phyloP scores from a whole-genome alignment of 2,113 vertebrate genomes.

The Girardinichthys multiradiatus region DNA sequence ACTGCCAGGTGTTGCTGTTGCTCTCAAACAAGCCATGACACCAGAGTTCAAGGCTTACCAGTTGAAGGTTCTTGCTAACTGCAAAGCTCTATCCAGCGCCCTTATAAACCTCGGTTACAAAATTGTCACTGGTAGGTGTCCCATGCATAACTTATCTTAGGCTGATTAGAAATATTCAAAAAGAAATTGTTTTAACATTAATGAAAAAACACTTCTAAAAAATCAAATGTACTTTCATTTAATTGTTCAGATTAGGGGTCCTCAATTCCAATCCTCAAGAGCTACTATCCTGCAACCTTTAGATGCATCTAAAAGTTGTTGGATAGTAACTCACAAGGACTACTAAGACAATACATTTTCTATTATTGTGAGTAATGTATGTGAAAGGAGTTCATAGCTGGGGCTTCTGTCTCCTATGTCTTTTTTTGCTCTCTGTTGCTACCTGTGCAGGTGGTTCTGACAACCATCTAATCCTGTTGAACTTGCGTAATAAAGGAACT shows the following conservation, averaged over 20 bases:
- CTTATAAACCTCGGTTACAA: conserved; percentile 87
- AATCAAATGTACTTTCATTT: background rate
- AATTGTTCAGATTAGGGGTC: background rate
- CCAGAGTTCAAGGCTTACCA: conserved; percentile 92
- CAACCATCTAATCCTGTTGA: conserved; percentile 93
- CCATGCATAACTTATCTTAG: background rate
- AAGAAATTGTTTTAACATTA: background rate
- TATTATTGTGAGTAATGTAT: background rate
- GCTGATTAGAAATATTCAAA: background rate
- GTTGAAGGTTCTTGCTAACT: conserved; percentile 89
- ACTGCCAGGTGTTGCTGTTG: conserved; percentile 88
- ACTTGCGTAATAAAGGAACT: conserved; percentile 88
- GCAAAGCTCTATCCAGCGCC: conserved; percentile 78
- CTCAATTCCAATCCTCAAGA: background rate
- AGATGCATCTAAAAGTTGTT: background rate
- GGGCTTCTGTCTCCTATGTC: background rate
- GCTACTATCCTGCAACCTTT: background rate
- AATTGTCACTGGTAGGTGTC: conserved; percentile 87
- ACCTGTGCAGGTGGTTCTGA: conserved; percentile 89
- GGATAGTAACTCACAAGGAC: too few species aligned
- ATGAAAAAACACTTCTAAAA: background rate
- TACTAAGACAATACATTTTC: too few species aligned
- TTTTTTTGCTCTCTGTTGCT: background rate
- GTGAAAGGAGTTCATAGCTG: background rate
- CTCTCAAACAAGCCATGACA: conserved; percentile 91